These are phyloP conservation scores for Pseudachorutes palmiensis DNA, from an alignment of 1,140 invertebrate genomes.

Conservation along the genomic window DNA sequence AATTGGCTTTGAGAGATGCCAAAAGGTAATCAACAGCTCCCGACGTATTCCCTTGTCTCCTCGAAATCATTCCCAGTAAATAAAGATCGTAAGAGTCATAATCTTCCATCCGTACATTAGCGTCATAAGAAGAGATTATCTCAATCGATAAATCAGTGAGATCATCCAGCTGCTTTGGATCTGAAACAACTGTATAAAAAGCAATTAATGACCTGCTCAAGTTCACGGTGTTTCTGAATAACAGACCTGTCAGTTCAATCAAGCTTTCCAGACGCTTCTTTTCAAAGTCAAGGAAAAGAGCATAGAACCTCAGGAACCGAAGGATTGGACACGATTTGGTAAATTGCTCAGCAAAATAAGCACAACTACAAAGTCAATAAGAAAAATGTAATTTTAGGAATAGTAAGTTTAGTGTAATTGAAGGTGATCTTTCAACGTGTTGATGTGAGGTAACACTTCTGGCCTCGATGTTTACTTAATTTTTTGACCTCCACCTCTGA, in stretches of 20 bases:
- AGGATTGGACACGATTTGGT: conserved; percentile 50
- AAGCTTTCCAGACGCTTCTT: conserved; percentile 79
- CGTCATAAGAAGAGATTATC: conserved; percentile 42
- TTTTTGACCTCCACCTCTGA: too few relatives aligned
- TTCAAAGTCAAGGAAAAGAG: conserved; percentile 76
- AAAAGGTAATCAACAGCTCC: conserved; percentile 67
- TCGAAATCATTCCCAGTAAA: conserved; percentile 82
- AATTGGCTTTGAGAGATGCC: conserved; percentile 65
- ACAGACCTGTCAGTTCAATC: conserved; percentile 59
- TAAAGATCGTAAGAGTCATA: conserved; percentile 84
- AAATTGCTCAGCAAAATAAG: conserved; percentile 68
- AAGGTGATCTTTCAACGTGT: too few relatives aligned
- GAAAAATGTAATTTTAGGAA: background rate
- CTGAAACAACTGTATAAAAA: conserved; percentile 36
- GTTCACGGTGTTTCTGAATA: conserved; percentile 16
- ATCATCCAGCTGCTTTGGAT: conserved; percentile 49
- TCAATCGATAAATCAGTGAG: conserved; percentile 29
- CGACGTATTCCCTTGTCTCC: conserved; percentile 69
- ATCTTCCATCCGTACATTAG: conserved; percentile 53
- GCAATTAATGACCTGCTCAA: conserved; percentile 1
- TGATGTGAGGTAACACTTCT: too few relatives aligned
- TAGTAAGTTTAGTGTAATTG: background rate
- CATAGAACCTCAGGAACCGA: conserved; percentile 74
- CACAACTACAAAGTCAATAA: conserved; percentile 51
- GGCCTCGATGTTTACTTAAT: too few relatives aligned